phyloP scores from a whole-genome alignment of 2,888 invertebrate genomes.

The Caenorhabditis sulstoni region DNA sequence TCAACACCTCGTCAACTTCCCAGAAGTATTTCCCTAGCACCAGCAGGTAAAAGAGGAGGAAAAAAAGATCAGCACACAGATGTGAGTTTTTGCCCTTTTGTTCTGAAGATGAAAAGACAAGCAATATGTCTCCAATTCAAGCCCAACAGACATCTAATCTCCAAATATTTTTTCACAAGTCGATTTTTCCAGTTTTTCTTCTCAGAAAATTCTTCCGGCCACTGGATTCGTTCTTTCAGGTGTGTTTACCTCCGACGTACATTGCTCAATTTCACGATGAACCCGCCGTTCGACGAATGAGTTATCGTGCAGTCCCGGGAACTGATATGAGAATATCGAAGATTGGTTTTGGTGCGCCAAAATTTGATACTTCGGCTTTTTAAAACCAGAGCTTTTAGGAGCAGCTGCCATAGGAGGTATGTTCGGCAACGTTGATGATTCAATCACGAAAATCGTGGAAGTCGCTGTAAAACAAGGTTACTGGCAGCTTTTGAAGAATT shows the following conservation, averaged over 20 bases:
- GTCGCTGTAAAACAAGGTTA: constrained; percentile 86
- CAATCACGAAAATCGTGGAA: constrained; percentile 85
- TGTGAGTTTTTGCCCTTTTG: constrained; percentile 22
- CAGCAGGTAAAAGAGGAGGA: constrained; percentile 23
- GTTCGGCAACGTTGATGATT: constrained; percentile 82
- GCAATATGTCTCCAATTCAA: too few species aligned
- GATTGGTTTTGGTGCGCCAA: constrained; percentile 69
- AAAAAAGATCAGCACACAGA: constrained; percentile 43
- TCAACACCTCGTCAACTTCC: constrained; percentile 67
- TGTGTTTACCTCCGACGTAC: constrained; percentile 67
- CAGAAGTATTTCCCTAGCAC: constrained; percentile 67
- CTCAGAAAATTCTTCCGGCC: too few species aligned
- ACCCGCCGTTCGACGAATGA: constrained; percentile 69
- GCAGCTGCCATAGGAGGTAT: constrained; percentile 75
- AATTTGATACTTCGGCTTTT: not conserved
- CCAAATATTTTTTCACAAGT: too few species aligned
- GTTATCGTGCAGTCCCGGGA: constrained; percentile 84
- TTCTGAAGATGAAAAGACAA: too few species aligned
- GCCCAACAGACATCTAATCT: too few species aligned
- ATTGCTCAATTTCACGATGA: constrained; percentile 71
- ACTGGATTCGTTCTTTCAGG: too few species aligned
- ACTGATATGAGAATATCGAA: constrained; percentile 74
- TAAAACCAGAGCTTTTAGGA: constrained; percentile 52
- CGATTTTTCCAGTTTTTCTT: too few species aligned
- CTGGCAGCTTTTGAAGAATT: not conserved